phyloP scores from a whole-genome alignment of 1,140 invertebrate species.

The Trissolcus basalis region DNA sequence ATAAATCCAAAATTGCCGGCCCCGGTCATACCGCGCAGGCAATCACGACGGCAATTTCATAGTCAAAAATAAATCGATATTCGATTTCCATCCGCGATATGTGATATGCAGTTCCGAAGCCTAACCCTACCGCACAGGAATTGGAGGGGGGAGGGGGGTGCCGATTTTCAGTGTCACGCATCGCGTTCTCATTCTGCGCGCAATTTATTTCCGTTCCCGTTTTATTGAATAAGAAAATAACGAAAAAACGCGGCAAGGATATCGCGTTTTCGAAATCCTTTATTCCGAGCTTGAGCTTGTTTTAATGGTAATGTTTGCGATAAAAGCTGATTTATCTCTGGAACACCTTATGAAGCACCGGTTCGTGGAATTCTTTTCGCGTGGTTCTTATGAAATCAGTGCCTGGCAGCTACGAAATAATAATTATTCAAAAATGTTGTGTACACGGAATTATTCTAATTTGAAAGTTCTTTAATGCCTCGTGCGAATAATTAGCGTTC shows the following conservation, averaged over 20 bases:
- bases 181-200: constrained; percentile 16
- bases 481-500: too few species aligned
- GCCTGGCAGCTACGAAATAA: too few species aligned
- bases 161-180: constrained; percentile 33
- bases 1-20: constrained; percentile 49
- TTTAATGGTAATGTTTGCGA: constrained; percentile 18
- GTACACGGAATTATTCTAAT: too few species aligned
- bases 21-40: constrained; percentile 25
- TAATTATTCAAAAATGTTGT: too few species aligned
- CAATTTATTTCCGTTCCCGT: constrained; percentile 19
- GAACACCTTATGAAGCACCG: too few species aligned
- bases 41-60: constrained; percentile 50
- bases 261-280: neutral
- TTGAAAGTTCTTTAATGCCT: too few species aligned
- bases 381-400: too few species aligned
- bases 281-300: constrained; percentile 4
- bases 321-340: constrained; percentile 6
- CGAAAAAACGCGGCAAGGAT: constrained; percentile 12
- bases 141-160: too few species aligned
- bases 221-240: constrained; percentile 40
- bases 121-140: constrained; percentile 41
- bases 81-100: constrained; percentile 45
- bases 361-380: too few species aligned
- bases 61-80: constrained; percentile 57
- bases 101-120: constrained; percentile 28